Base-by-base conservation (phyloP, 2,113 vertebrate genomes). In the Elephantulus edwardii region DNA sequence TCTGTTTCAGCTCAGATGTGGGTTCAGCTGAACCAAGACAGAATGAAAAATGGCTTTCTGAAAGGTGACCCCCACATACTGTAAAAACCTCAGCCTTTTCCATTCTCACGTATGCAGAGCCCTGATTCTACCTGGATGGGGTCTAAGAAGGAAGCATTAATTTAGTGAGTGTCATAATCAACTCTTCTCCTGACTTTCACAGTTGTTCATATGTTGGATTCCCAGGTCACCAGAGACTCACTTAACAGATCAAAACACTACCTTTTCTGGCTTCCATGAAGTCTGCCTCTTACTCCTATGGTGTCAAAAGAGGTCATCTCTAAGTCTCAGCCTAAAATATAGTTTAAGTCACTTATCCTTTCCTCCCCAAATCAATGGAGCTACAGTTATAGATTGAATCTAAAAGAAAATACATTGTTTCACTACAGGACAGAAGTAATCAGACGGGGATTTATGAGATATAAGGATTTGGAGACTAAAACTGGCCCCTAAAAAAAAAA, bases 381-480 rank as follows among this genome's bases (percentile, higher is more conserved):
- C 54, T 40, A 40, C 3, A 60, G 35, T 16, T n/a, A 52, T 3
- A 72, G 60, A 24, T 76, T n/a, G n/a, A 60, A 56, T 38, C 88
- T 38, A 52, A 26, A 42, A 58, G 82, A 14, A 35, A 30, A 50
- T 1, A 75, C 14, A 48, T 6, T 35, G 40, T 26, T 42, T 75
- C 42, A 74, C 26, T 28, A 46, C 8, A 2, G 2, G 12, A 4
- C 5, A 1, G 62, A 88, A 80, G 78, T 77, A 83, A 85, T 71
- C 1, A 86, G 19, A 93, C 78, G 50, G 50, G 13, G 66, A 81
- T 35, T 52, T 68, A 56, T 3, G 11, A 92, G n/a, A 33, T 14
- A n/a, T 78, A 90, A 56, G 30, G 90, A 44, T 82, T 42, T 52
- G 42, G 52, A 79, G 44, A 84, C 77, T 78, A 68, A 44, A 95